Evolutionary conservation across 2,113 vertebrate species (phyloP), one percentile per base, ranked within the genome.

Genomic region (Columba livia): DNA sequence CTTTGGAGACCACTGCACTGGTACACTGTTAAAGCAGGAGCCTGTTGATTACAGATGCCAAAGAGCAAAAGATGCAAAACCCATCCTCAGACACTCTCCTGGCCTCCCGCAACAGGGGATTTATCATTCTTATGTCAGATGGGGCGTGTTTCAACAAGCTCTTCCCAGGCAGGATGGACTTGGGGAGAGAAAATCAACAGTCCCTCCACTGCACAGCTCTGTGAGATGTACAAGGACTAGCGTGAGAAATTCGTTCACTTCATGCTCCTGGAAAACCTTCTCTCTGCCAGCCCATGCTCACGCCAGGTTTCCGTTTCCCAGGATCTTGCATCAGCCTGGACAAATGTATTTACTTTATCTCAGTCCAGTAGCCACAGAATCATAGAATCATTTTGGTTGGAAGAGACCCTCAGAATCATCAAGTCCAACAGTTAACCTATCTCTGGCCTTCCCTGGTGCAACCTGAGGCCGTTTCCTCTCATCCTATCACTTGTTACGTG

Each of bases 141-240:
- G 15, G 21, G 23, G 25, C 36, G 10, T 20, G 42, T 34, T 47
- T 71, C 34, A 56, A 64, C 97, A 97, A 77, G 97, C 96, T 79
- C 92, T 96, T 73, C 97, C 98, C 38, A 98, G 87, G 16, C 97
- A 80, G 48, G 97, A 96, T 6, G 98, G 14, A 73, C 24, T 42
- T 96, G 98, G 94, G 34, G 99, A 94, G 23, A 91, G 50, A 67
- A 21, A 78, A 80, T 97, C 97, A 98, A 98, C 98, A 58, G 15
- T 80, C 18, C 24, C 32, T 24, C 54, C 2, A 17, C 14, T 25
- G 42, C 21, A 48, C 67, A 20, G 26, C 42, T 84, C 64, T 58
- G 29, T 13, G 15, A 11, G 6, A 5, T 26, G 19, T 38, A n/a
- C 48, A 24, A 38, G 28, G 28, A 32, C 36, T 16, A 15, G n/a